These are phyloP conservation scores for Plusia festucae DNA, from an alignment of 2,888 invertebrate species.

Conservation along the genomic window DNA sequence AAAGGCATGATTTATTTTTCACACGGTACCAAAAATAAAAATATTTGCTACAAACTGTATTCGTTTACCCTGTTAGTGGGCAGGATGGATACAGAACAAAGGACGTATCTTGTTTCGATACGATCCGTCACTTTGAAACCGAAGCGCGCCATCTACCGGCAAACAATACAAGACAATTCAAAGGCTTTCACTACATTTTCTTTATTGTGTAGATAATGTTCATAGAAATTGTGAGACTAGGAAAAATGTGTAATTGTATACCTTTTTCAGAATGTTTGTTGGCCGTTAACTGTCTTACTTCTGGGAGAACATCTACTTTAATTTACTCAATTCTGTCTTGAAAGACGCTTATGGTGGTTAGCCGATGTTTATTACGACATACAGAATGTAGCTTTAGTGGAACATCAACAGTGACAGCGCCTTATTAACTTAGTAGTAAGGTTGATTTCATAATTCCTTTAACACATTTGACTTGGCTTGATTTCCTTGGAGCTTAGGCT, in stretches of 20 bases:
- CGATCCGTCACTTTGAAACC: slow-evolving; percentile 52
- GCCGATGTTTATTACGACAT: no score
- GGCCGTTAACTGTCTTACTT: neutral
- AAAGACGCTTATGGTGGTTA: no score
- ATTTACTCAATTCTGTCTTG: no score
- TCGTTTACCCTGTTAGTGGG: slow-evolving; percentile 23
- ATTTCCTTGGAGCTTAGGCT: no score
- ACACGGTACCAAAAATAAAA: neutral
- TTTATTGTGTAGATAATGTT: slow-evolving; percentile 3
- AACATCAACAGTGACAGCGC: no score
- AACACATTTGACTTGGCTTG: no score
- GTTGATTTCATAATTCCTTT: no score
- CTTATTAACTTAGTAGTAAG: no score
- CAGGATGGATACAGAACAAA: slow-evolving; percentile 38
- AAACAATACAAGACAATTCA: slow-evolving; percentile 44
- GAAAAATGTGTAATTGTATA: neutral
- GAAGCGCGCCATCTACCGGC: slow-evolving; percentile 44
- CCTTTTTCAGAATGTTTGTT: no score
- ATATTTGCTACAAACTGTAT: slow-evolving; percentile 13
- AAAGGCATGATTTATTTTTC: neutral
- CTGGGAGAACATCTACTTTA: no score
- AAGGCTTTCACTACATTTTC: slow-evolving; percentile 20
- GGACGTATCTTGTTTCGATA: slow-evolving; percentile 34
- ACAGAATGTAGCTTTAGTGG: no score
- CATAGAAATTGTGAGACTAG: neutral